A percentile compares a stretch with the other conserved stretches of the same genome.
Evolutionary conservation across 2,113 vertebrate genomes (phyloP).

Genomic region (Gymnarchus niloticus): DNA sequence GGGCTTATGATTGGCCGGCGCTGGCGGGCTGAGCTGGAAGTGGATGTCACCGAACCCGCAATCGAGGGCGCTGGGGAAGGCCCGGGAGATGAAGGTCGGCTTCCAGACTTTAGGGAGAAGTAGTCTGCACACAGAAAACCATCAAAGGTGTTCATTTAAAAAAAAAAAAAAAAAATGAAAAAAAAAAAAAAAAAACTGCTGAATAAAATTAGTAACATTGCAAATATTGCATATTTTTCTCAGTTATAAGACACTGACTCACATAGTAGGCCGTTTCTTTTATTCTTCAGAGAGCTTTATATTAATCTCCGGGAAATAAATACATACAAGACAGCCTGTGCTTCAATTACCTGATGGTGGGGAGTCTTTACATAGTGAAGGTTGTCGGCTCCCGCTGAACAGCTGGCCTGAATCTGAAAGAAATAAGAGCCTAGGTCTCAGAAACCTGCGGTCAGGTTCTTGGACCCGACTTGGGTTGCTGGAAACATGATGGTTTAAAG

Average conservation of each 20-base stretch:
- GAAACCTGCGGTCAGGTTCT: neutral
- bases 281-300: neutral
- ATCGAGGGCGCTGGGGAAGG: conserved; percentile 80
- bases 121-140: conserved; percentile 67
- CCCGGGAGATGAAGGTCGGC: conserved; percentile 69
- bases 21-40: conserved; percentile 71
- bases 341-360: conserved; percentile 69
- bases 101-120: conserved; percentile 72
- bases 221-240: too few species aligned
- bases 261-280: neutral
- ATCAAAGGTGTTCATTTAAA: neutral
- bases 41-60: conserved; percentile 78
- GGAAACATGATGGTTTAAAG: neutral
- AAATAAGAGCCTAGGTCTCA: neutral
- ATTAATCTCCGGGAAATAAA: neutral
- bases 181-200: too few species aligned
- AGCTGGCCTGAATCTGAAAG: conserved; percentile 84
- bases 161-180: too few species aligned
- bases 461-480: neutral
- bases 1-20: conserved; percentile 93
- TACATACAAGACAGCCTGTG: neutral
- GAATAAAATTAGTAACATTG: too few species aligned
- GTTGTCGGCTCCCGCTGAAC: conserved; percentile 86
- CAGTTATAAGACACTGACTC: too few species aligned
- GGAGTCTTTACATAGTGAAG: conserved; percentile 71